Evolutionary conservation across 2,888 invertebrate genomes (phyloP), one percentile per base, ranked within the genome.

Genomic region (Napeogenes sylphis): DNA sequence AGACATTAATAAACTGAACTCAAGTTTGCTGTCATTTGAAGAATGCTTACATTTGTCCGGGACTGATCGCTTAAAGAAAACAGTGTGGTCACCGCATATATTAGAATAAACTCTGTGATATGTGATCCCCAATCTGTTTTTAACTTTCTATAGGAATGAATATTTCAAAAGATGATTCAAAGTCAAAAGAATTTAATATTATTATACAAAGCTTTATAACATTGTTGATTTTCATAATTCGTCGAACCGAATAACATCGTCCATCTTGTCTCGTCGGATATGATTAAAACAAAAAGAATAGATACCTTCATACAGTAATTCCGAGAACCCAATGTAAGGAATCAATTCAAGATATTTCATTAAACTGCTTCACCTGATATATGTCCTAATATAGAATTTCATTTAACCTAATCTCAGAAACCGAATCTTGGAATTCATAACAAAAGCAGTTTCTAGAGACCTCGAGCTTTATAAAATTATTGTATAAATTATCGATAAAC

Each of bases 321-420:
- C 45, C 30, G 45, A 55, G 45, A 13, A 55, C 62, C 53, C 38
- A 62, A 62, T 55, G 54, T 56, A 58, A 62, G 55, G 57, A 71
- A 69, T 69, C 71, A 69, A 72, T 69, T 69, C 67, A 60, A 70
- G 68, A 66, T 65, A 74, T 75, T 74, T 72, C 72, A 74, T 75
- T 71, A 73, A 66, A 64, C 56, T 64, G 62, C 64, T 68, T 67
- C 71, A 68, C 60, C 69, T 71, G 71, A 74, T 70, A 70, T 75
- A 75, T 72, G 68, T 69, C 73, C 71, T 75, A 75, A 75, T 75
- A 75, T 72, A 74, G 70, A 73, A 75, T 75, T 73, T 73, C 72
- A 75, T 75, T 73, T 73, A 70, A 71, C 56, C 59, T 30, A 46
- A 66, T 56, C 61, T 30, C 21, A 21, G 46, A 21, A 13, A 54